These are phyloP conservation scores for Ivindomyrus marchei DNA, from an alignment of 2,113 vertebrate species.

Conservation along the genomic window DNA sequence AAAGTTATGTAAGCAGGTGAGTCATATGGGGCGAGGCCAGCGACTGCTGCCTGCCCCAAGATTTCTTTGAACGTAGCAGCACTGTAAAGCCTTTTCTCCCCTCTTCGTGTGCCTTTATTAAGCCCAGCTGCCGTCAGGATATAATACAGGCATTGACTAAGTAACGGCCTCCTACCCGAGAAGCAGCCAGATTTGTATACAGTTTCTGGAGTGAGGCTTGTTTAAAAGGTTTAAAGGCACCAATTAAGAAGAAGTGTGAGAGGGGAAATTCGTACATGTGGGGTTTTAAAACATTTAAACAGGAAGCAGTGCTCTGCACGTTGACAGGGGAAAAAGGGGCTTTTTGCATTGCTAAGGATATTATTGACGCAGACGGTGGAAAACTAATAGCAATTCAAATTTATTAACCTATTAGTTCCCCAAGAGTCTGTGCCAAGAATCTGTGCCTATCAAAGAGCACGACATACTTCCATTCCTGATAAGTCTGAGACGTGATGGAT, in stretches of 20 bases:
- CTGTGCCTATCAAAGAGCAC: background rate
- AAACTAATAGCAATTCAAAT: background rate
- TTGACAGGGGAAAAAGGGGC: background rate
- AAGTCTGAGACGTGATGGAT: background rate
- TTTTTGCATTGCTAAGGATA: background rate
- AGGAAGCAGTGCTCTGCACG: constrained; percentile 24
- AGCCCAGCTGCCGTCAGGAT: constrained; percentile 40
- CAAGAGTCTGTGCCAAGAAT: background rate
- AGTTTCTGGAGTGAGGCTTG: constrained; percentile 45
- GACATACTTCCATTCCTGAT: background rate
- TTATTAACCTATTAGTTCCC: background rate
- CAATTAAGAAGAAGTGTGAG: constrained; percentile 43
- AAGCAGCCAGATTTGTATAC: constrained; percentile 43
- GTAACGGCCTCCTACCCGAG: constrained; percentile 40
- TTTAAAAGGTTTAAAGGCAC: constrained; percentile 54
- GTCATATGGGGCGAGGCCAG: background rate
- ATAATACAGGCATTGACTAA: constrained; percentile 52
- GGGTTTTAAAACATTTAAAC: constrained; percentile 34
- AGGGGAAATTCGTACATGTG: constrained; percentile 25
- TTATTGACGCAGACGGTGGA: background rate
- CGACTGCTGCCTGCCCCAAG: background rate
- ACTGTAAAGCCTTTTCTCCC: constrained; percentile 22
- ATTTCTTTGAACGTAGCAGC: constrained; percentile 30
- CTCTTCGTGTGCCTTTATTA: constrained; percentile 32
- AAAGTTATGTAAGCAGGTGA: constrained; percentile 26